Percentiles rank a stretch among this genome's conserved stretches.
phyloP scores from a whole-genome alignment of 2,888 invertebrate species.

The Drosophila neutralis region DNA sequence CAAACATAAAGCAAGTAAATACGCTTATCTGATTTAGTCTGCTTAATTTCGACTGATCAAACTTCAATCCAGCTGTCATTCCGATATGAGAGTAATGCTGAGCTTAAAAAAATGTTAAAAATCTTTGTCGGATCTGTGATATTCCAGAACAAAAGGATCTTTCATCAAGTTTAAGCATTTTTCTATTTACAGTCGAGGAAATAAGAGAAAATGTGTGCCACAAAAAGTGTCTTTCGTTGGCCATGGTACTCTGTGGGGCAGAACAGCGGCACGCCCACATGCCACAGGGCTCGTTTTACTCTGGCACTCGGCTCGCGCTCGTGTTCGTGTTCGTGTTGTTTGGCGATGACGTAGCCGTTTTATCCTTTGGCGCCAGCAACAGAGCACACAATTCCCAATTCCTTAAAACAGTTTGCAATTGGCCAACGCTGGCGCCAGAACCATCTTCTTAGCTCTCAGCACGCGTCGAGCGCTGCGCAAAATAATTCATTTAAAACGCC shows the following conservation, averaged over 20 bases:
- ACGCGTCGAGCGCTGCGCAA: conserved; percentile 6
- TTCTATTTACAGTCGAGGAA: not conserved
- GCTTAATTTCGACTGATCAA: not conserved
- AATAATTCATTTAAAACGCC: conserved; percentile 2
- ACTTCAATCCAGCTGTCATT: not conserved
- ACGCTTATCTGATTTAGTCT: no score
- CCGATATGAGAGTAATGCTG: not conserved
- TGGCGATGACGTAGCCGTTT: conserved; percentile 64
- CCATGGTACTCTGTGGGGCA: not conserved
- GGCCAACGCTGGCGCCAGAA: conserved; percentile 63
- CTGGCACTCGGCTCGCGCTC: conserved; percentile 19
- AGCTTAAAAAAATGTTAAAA: not conserved
- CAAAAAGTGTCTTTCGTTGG: not conserved
- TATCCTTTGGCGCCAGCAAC: conserved; percentile 57
- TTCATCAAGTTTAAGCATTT: not conserved
- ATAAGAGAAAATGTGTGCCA: not conserved
- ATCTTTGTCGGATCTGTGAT: not conserved
- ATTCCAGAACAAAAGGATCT: not conserved
- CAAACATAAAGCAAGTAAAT: no score
- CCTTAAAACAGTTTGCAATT: conserved; percentile 69
- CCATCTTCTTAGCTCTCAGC: conserved; percentile 22
- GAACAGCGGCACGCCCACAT: conserved; percentile 42
- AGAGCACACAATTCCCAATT: conserved; percentile 44
- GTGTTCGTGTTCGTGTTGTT: conserved; percentile 20
- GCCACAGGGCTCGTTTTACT: conserved; percentile 34